Conservation (phyloP, 2,113 vertebrate species). For the Carettochelys insculpta region DNA sequence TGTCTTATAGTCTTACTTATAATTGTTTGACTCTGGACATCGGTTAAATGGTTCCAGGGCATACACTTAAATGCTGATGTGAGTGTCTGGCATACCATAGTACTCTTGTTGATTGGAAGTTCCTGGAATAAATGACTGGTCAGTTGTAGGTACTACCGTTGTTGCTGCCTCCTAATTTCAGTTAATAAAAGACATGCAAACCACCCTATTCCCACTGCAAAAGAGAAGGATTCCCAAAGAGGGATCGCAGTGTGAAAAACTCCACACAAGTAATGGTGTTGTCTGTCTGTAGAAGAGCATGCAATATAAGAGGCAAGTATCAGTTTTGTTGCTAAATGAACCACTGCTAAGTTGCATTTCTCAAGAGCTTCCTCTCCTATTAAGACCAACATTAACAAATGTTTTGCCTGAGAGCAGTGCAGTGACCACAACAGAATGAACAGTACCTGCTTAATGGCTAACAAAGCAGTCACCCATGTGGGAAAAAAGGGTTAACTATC, state of each 20-base stretch:
- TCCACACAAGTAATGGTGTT: neutral
- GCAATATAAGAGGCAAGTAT: neutral
- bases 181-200: neutral
- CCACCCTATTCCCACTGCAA: neutral
- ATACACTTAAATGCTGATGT: neutral
- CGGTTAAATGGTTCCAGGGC: fast-evolving
- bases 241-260: neutral
- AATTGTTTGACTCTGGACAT: neutral
- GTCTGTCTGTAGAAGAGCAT: conserved; percentile 14
- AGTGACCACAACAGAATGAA: conserved; percentile 28
- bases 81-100: neutral
- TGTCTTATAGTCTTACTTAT: neutral
- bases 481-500: conserved; percentile 40
- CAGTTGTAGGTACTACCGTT: neutral
- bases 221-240: conserved; percentile 6
- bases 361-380: neutral
- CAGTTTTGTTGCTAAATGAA: neutral
- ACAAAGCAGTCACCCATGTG: conserved; percentile 22
- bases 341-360: neutral
- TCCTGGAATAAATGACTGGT: neutral
- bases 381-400: neutral
- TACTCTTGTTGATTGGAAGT: neutral
- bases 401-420: neutral
- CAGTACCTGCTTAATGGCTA: conserved; percentile 13
- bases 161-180: neutral